These are phyloP conservation scores for Lerema accius DNA, from an alignment of 1,140 invertebrate species.

Conservation along the genomic window DNA sequence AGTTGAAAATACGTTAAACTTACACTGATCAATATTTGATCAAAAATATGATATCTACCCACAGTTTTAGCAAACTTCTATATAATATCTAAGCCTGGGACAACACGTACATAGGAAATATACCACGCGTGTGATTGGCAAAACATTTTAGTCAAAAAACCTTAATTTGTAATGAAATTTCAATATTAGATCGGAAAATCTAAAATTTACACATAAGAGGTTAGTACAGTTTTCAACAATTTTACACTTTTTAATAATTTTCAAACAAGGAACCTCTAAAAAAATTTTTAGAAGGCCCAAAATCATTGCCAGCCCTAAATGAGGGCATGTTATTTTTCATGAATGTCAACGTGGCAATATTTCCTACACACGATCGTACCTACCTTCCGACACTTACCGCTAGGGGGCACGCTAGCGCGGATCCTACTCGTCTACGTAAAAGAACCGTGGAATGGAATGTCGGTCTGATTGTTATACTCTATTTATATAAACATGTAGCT, in stretches of 20 bases:
- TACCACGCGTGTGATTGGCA: too few species aligned
- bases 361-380: neutral
- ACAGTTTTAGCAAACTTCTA: constrained; percentile 4
- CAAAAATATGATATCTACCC: neutral
- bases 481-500: constrained; percentile 5
- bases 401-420: constrained; percentile 43
- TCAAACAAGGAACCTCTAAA: too few species aligned
- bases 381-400: constrained; percentile 10
- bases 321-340: too few species aligned
- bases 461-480: constrained; percentile 7
- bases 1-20: neutral
- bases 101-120: constrained; percentile 24
- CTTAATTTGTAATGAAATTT: too few species aligned
- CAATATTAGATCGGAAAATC: too few species aligned
- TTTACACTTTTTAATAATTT: too few species aligned
- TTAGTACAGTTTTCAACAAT: too few species aligned
- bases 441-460: constrained; percentile 31
- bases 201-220: too few species aligned
- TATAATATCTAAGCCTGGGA: neutral
- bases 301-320: too few species aligned
- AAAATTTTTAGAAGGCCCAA: too few species aligned
- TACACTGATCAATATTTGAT: neutral
- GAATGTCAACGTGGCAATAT: too few species aligned
- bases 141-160: too few species aligned
- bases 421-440: constrained; percentile 36